Percentiles rank a stretch among this genome's conserved stretches.
Conservation (phyloP, 2,113 vertebrate genomes). For the Sinosuthora webbiana region DNA sequence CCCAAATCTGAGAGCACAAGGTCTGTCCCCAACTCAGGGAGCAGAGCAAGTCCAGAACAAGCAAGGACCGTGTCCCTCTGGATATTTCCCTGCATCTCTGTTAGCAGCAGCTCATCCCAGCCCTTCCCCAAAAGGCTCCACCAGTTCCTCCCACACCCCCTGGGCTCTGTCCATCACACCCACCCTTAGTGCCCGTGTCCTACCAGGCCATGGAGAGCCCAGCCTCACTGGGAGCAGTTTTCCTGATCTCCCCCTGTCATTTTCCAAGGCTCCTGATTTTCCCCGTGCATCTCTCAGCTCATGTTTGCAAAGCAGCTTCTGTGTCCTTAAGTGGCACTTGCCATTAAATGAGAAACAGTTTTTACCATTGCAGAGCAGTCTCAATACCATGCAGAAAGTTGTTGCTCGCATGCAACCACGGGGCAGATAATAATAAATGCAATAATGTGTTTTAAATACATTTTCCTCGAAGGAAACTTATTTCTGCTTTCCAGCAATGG, state of each 20-base stretch:
- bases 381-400: neutral
- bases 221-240: neutral
- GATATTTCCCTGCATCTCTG: neutral
- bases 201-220: neutral
- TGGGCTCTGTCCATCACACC: neutral
- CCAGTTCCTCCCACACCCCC: neutral
- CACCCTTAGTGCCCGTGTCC: neutral
- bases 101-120: neutral
- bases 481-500: neutral
- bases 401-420: neutral
- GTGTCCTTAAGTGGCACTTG: neutral
- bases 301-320: neutral
- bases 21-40: neutral
- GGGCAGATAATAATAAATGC: neutral
- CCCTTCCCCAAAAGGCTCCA: accelerated
- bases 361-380: neutral
- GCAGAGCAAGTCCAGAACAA: neutral
- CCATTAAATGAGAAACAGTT: neutral
- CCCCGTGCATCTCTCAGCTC: neutral
- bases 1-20: accelerated
- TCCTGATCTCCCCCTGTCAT: neutral
- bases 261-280: neutral
- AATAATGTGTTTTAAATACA: neutral
- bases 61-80: accelerated
- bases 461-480: neutral